These are phyloP conservation scores for Prionailurus viverrinus DNA, from an alignment of 2,113 vertebrate genomes.

Conservation along the genomic window DNA sequence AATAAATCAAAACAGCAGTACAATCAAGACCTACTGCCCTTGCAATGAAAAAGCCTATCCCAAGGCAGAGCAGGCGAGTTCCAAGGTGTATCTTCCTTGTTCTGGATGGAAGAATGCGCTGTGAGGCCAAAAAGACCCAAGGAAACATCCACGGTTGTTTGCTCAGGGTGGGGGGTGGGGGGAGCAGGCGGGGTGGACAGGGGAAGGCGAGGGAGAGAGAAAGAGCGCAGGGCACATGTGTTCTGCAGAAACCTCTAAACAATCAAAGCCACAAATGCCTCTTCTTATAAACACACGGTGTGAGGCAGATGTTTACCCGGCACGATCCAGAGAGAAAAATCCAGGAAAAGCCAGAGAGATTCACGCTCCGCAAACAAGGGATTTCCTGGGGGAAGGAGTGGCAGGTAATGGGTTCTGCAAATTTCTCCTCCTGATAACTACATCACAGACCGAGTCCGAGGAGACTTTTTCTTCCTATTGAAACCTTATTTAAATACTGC, in stretches of 20 bases:
- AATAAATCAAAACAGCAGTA: conserved; percentile 24
- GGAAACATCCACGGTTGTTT: not conserved
- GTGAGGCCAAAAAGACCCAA: not conserved
- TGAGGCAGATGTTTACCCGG: conserved; percentile 63
- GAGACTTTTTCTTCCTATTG: conserved; percentile 71
- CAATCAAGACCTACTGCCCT: not conserved
- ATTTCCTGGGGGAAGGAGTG: conserved; percentile 74
- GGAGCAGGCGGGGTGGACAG: rapidly evolving
- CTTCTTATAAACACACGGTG: conserved; percentile 78
- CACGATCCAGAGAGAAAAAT: conserved; percentile 25
- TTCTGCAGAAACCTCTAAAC: conserved; percentile 70
- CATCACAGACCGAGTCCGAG: conserved; percentile 70
- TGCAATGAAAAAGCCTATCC: not conserved
- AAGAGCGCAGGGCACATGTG: not conserved
- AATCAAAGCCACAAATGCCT: conserved; percentile 83
- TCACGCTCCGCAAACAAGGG: conserved; percentile 65
- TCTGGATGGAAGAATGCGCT: not conserved
- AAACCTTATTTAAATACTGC: conserved; percentile 82
- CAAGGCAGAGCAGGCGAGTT: not conserved
- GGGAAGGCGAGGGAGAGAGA: not conserved
- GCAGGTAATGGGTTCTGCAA: conserved; percentile 48
- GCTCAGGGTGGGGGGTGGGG: not conserved
- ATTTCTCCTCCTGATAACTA: conserved; percentile 78
- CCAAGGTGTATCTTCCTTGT: not conserved
- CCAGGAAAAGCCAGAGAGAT: conserved; percentile 47